Conservation (phyloP, 2,888 invertebrate species). For the Plusia festucae region DNA sequence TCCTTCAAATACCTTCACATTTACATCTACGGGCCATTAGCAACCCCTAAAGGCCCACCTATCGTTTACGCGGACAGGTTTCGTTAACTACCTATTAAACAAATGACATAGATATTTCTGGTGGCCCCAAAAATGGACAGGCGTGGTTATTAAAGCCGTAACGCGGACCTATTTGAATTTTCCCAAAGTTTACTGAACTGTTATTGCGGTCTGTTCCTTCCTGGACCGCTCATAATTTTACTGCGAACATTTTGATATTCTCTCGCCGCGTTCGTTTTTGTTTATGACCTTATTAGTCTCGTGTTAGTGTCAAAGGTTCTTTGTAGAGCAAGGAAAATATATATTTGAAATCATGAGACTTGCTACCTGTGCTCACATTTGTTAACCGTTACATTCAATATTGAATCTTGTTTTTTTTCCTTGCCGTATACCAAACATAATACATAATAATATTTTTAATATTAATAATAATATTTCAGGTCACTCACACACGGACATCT, state of each 20-base stretch:
- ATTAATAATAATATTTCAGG: too few relatives aligned
- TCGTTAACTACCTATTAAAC: constrained; percentile 45
- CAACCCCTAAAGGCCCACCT: constrained; percentile 26
- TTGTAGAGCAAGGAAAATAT: neutral
- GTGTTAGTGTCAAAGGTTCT: neutral
- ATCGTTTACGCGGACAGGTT: constrained; percentile 48
- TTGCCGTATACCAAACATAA: too few relatives aligned
- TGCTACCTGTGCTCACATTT: neutral
- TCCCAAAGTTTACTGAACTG: constrained; percentile 19
- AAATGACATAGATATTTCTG: constrained; percentile 49
- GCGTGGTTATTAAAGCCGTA: constrained; percentile 29
- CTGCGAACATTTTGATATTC: constrained; percentile 1
- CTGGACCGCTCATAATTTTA: constrained; percentile 15
- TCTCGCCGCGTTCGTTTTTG: neutral
- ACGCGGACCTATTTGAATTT: constrained; percentile 37
- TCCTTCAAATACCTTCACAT: constrained; percentile 18
- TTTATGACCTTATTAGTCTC: constrained; percentile 5
- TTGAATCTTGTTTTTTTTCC: neutral
- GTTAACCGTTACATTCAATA: neutral
- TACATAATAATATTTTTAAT: too few relatives aligned
- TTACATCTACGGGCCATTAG: constrained; percentile 42
- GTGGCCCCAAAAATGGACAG: constrained; percentile 30
- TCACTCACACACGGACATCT: too few relatives aligned
- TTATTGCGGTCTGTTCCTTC: constrained; percentile 25
- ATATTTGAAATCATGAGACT: constrained; percentile 3